These are phyloP conservation scores for Psix sp. DNA, from an alignment of 1,140 invertebrate species.

Conservation along the genomic window DNA sequence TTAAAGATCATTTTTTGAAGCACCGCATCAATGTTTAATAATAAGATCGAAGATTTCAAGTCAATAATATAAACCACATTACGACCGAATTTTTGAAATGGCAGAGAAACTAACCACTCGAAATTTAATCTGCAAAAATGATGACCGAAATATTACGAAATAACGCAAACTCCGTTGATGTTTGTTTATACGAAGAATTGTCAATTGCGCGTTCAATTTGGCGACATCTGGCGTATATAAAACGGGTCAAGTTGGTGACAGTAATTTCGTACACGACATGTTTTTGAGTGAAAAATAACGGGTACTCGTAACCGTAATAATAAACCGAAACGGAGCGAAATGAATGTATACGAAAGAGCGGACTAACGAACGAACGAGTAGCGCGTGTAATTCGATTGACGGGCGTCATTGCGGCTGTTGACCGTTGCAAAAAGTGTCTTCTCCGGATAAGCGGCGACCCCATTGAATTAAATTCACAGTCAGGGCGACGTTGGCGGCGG, in stretches of 20 bases:
- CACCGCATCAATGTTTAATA: too few species aligned
- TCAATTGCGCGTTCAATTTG: too few species aligned
- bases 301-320: slow-evolving; percentile 24
- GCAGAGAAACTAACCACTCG: too few species aligned
- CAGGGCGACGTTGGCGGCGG: background rate
- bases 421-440: slow-evolving; percentile 51
- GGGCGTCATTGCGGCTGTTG: slow-evolving; percentile 48
- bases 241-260: slow-evolving; percentile 9
- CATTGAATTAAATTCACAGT: slow-evolving; percentile 54
- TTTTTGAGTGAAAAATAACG: slow-evolving; percentile 27
- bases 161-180: too few species aligned
- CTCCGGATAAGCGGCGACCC: slow-evolving; percentile 38
- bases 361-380: slow-evolving; percentile 12
- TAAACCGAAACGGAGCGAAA: slow-evolving; percentile 31
- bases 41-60: too few species aligned
- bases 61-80: too few species aligned
- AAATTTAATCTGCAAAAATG: too few species aligned
- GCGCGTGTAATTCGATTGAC: slow-evolving; percentile 43
- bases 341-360: slow-evolving; percentile 7
- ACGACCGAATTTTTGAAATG: too few species aligned
- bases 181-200: too few species aligned
- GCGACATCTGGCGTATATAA: too few species aligned
- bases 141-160: too few species aligned
- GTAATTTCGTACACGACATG: slow-evolving; percentile 2
- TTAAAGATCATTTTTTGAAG: too few species aligned